Evolutionary conservation across 2,113 vertebrate genomes (phyloP).

Genomic region (Lonchura striata): DNA sequence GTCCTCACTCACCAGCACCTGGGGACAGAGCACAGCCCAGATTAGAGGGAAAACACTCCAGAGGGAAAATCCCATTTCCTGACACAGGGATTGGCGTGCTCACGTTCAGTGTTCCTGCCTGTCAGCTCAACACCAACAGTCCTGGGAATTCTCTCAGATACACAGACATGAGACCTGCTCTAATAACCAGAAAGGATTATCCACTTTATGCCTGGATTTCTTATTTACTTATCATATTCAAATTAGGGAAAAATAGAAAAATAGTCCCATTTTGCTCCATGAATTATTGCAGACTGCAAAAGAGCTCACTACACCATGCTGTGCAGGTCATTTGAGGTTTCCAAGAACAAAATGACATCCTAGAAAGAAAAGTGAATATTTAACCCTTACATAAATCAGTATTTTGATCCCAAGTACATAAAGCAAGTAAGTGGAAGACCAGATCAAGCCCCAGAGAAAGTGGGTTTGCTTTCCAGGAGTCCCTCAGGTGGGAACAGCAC

Average conservation of each 20-base stretch:
- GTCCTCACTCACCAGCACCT: constrained; percentile 96
- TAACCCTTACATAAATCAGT: not conserved
- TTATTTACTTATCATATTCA: not conserved
- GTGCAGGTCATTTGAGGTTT: not conserved
- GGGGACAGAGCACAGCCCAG: constrained; percentile 5
- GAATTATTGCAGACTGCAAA: not conserved
- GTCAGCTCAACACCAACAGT: not conserved
- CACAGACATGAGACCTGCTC: rapidly evolving
- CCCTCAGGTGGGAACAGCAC: not conserved
- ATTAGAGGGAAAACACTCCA: not conserved
- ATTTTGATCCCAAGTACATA: not conserved
- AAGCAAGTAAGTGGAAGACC: not conserved
- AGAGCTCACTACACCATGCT: not conserved
- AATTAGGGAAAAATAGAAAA: not conserved
- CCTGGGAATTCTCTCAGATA: not conserved
- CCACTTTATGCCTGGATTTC: not conserved
- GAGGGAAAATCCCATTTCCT: not conserved
- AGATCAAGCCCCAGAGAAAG: not conserved
- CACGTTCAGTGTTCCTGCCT: rapidly evolving
- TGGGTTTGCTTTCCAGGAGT: not conserved
- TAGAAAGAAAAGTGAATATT: not conserved
- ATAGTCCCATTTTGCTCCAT: not conserved
- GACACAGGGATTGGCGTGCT: rapidly evolving
- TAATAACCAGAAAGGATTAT: not conserved
- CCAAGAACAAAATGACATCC: not conserved